Evolutionary conservation across 2,888 invertebrate genomes (phyloP).

Genomic region (Chironomus riparius): DNA sequence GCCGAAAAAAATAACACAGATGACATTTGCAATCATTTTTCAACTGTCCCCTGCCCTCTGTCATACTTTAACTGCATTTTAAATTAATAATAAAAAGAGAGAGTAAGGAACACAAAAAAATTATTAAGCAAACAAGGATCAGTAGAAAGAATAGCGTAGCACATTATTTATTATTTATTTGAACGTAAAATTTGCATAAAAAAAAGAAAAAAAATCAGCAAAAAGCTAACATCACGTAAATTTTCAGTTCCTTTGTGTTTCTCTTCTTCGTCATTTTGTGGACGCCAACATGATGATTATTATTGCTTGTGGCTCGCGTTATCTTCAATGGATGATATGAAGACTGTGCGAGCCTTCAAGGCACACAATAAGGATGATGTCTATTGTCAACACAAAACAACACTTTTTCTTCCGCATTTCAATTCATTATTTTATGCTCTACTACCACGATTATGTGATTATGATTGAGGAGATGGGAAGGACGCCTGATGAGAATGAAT

Average conservation of each 20-base stretch:
- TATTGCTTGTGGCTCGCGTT: background rate
- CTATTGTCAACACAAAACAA: no score
- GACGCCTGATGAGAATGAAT: background rate
- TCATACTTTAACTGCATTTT: background rate
- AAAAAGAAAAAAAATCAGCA: background rate
- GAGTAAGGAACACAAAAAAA: no score
- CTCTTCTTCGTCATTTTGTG: background rate
- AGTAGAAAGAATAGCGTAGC: background rate
- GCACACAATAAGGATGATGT: no score
- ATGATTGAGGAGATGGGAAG: no score
- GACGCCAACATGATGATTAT: background rate
- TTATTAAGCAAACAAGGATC: background rate
- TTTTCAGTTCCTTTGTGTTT: background rate
- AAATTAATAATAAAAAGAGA: background rate
- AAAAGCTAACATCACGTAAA: constrained; percentile 12
- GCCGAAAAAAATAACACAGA: background rate
- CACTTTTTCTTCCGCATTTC: no score
- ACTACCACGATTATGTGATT: no score
- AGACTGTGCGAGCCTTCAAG: background rate
- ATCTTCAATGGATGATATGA: background rate
- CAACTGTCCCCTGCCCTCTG: background rate
- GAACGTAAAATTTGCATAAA: constrained; percentile 6
- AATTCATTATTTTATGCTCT: no score
- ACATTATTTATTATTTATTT: constrained; percentile 7
- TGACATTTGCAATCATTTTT: constrained; percentile 7